Conservation (phyloP, 2,888 invertebrate species). For the Polietes domitor region DNA sequence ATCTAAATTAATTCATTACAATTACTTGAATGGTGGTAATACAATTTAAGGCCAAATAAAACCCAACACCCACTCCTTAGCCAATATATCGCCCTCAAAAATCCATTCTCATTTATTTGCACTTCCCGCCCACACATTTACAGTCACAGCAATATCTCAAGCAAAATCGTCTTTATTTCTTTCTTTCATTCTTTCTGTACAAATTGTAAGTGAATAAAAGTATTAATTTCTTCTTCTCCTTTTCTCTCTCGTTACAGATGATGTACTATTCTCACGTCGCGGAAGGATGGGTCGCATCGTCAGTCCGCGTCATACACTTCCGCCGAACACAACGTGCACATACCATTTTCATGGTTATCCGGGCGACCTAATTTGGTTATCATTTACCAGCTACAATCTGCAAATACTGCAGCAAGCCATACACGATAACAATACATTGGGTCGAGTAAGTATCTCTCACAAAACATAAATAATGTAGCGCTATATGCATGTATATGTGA, state of each 20-base stretch:
- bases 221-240: slow-evolving; percentile 4
- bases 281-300: slow-evolving; percentile 88
- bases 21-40: no score
- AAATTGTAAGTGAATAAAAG: not conserved
- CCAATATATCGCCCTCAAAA: no score
- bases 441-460: slow-evolving; percentile 78
- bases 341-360: slow-evolving; percentile 91
- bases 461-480: slow-evolving; percentile 17
- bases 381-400: slow-evolving; percentile 92
- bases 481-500: not conserved
- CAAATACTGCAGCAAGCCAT: slow-evolving; percentile 86
- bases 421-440: slow-evolving; percentile 82
- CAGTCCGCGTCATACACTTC: slow-evolving; percentile 91
- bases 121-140: no score
- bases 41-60: no score
- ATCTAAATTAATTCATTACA: no score
- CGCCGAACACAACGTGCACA: slow-evolving; percentile 92
- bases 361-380: slow-evolving; percentile 92
- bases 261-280: slow-evolving; percentile 82
- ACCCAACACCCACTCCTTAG: no score
- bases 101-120: no score
- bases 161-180: no score
- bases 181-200: no score
- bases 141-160: no score
- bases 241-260: slow-evolving; percentile 76